Percentiles rank a stretch among this genome's conserved stretches.
These are phyloP conservation scores for Lepidothrix coronata DNA, from an alignment of 2,113 vertebrate species.

Conservation along the genomic window DNA sequence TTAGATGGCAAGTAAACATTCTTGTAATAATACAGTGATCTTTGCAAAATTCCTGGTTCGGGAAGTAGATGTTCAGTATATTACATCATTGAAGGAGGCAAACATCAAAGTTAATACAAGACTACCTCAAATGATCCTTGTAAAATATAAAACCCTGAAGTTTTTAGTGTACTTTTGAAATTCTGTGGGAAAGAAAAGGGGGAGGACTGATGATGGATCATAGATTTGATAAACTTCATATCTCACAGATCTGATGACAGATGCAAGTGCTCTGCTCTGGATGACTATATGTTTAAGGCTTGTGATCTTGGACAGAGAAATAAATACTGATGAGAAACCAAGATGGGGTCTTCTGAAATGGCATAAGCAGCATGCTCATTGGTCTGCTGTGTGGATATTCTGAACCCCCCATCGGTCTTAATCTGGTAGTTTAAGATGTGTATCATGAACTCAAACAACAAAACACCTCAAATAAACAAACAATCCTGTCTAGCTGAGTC, in stretches of 20 bases:
- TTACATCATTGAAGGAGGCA: constrained; percentile 59
- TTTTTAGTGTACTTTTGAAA: constrained; percentile 46
- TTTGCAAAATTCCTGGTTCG: constrained; percentile 52
- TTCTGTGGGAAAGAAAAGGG: neutral
- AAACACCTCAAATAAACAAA: neutral
- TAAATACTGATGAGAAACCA: neutral
- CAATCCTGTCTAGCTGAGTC: neutral
- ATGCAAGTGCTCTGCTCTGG: neutral
- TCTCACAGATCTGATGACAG: neutral
- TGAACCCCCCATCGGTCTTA: neutral
- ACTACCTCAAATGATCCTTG: constrained; percentile 39
- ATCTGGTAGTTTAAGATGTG: neutral
- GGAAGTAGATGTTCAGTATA: constrained; percentile 50
- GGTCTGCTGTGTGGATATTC: neutral
- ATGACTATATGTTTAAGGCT: neutral
- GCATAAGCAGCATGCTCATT: neutral
- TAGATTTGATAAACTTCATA: neutral
- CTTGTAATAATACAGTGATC: constrained; percentile 55
- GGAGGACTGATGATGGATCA: neutral
- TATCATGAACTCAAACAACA: neutral
- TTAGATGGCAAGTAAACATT: constrained; percentile 71
- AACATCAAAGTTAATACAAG: constrained; percentile 12
- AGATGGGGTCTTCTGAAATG: neutral
- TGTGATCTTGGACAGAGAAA: neutral
- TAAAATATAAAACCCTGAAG: neutral